Percentiles rank a stretch among this genome's conserved stretches.
phyloP scores from a whole-genome alignment of 2,113 vertebrate species.

The Mirounga angustirostris region DNA sequence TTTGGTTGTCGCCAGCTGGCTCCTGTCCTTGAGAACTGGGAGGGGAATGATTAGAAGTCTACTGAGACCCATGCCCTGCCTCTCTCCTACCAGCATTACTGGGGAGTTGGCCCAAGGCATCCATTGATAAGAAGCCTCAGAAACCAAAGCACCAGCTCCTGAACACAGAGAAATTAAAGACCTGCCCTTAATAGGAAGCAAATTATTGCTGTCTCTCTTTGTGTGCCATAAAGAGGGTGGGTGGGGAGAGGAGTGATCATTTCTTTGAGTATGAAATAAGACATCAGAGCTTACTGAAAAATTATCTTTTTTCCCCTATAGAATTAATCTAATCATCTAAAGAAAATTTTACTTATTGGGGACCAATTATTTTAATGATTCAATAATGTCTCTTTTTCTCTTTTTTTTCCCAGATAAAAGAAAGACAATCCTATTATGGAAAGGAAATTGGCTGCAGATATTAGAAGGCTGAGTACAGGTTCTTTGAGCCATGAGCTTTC shows the following conservation, averaged over 20 bases:
- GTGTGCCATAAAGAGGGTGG: not conserved
- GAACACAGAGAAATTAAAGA: not conserved
- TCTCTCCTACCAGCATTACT: not conserved
- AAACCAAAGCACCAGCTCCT: not conserved
- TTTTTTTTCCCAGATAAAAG: constrained; percentile 56
- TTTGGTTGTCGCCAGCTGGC: not conserved
- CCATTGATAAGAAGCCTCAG: not conserved
- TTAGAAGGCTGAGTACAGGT: not conserved
- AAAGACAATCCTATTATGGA: constrained; percentile 37
- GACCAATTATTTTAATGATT: constrained; percentile 69
- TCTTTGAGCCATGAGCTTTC: not conserved
- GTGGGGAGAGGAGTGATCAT: not conserved
- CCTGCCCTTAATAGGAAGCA: not conserved
- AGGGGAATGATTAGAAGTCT: not conserved
- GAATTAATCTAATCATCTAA: constrained; percentile 64
- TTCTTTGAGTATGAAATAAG: constrained; percentile 56
- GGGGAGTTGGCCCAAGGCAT: not conserved
- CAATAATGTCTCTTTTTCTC: constrained; percentile 15
- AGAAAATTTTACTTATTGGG: constrained; percentile 66
- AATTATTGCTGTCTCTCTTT: not conserved
- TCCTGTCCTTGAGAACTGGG: not conserved
- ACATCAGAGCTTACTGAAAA: not conserved
- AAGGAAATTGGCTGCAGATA: constrained; percentile 51
- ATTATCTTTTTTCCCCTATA: not conserved
- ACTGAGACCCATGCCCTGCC: not conserved